A percentile compares a stretch with the other conserved stretches of the same genome.
Conservation (phyloP, 2,888 invertebrate genomes). For the Acanthosepion esculentum region DNA sequence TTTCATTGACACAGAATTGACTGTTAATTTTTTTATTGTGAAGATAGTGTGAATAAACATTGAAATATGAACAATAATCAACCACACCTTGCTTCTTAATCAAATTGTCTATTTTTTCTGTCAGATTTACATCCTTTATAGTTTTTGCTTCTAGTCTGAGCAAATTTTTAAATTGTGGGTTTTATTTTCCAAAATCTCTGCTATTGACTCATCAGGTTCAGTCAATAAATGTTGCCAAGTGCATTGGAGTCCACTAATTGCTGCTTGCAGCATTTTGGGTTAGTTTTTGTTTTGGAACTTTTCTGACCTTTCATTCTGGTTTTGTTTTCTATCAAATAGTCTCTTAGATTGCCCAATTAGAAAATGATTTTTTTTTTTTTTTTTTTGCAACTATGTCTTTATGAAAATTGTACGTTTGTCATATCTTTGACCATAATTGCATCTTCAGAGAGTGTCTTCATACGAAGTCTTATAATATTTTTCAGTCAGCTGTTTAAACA, state of each 20-base stretch:
- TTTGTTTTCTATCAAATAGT: background rate
- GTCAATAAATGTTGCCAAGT: slow-evolving; percentile 9
- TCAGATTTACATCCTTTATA: no score
- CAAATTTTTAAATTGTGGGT: no score
- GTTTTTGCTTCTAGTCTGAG: no score
- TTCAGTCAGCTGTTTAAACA: background rate
- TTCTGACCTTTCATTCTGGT: background rate
- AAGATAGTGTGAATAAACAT: no score
- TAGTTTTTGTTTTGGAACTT: background rate
- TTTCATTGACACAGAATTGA: no score
- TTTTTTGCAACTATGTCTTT: background rate
- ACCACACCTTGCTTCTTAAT: no score
- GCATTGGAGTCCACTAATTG: background rate
- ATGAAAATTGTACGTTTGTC: background rate
- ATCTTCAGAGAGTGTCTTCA: background rate
- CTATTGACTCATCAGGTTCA: background rate
- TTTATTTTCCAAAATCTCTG: no score
- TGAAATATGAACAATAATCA: no score
- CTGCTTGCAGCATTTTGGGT: background rate
- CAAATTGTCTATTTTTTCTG: no score
- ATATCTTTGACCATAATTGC: background rate
- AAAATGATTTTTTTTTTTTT: no score
- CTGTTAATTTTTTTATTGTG: no score
- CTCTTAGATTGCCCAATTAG: slow-evolving; percentile 8
- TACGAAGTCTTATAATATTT: background rate